Evolutionary conservation across 2,888 invertebrate genomes (phyloP).

Genomic region (Gasteruption jaculator): DNA sequence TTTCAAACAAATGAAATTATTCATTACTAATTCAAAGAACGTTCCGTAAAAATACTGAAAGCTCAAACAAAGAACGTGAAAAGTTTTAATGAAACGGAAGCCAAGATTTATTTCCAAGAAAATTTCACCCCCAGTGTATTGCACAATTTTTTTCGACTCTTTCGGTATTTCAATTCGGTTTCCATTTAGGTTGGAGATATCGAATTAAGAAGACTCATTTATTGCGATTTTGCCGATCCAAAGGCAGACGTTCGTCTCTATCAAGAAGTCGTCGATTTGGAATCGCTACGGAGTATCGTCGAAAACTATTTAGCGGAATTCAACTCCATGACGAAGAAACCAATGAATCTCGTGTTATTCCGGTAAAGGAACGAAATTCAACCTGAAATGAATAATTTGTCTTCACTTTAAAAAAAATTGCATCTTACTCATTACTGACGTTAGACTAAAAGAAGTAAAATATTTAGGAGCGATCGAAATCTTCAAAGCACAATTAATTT

Average conservation of each 20-base stretch:
- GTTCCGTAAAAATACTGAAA: too few species aligned
- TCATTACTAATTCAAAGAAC: too few species aligned
- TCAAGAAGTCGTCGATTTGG: slow-evolving; percentile 81
- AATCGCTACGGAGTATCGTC: slow-evolving; percentile 74
- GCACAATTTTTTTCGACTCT: background rate
- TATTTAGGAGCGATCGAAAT: too few species aligned
- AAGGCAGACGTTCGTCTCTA: slow-evolving; percentile 87
- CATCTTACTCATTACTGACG: too few species aligned
- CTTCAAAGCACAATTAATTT: slow-evolving; percentile 1
- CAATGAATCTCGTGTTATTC: slow-evolving; percentile 91
- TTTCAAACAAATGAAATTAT: too few species aligned
- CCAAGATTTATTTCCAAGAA: too few species aligned
- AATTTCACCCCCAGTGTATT: too few species aligned
- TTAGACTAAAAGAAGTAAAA: too few species aligned
- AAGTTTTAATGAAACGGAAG: too few species aligned
- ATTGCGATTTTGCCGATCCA: slow-evolving; percentile 93
- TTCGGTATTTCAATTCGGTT: too few species aligned
- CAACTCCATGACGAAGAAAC: slow-evolving; percentile 94
- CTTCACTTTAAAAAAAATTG: slow-evolving; percentile 8
- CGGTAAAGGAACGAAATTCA: too few species aligned
- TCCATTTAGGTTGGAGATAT: slow-evolving; percentile 77
- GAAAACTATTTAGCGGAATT: slow-evolving; percentile 87
- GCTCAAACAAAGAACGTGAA: too few species aligned
- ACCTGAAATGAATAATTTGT: slow-evolving; percentile 9
- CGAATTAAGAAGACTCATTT: slow-evolving; percentile 81